These are phyloP conservation scores for Hypanus sabinus DNA, from an alignment of 2,113 vertebrate genomes.

Conservation along the genomic window DNA sequence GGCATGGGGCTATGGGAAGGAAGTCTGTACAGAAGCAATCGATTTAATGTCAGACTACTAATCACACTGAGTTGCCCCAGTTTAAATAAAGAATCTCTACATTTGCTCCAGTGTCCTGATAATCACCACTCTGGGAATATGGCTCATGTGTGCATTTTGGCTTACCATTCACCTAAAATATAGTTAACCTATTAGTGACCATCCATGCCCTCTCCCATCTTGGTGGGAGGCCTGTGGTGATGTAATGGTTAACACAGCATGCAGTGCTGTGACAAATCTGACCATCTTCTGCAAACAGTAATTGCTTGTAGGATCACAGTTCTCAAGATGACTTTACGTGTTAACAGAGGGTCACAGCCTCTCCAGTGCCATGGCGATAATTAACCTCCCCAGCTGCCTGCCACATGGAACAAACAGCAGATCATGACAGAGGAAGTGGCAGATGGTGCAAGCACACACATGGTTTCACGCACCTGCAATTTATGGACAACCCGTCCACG, in stretches of 20 bases:
- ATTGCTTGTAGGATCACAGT: neutral
- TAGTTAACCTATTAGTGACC: neutral
- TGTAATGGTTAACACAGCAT: neutral
- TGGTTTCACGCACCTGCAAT: neutral
- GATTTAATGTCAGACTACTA: neutral
- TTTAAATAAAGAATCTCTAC: neutral
- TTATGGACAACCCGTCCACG: neutral
- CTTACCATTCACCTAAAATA: too few species aligned
- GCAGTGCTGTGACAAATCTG: neutral
- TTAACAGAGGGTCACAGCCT: neutral
- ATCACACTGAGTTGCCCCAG: neutral
- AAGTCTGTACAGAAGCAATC: neutral
- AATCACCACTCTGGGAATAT: neutral
- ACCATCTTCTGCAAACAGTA: neutral
- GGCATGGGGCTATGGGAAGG: neutral
- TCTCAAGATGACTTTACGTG: neutral
- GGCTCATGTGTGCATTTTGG: too few species aligned
- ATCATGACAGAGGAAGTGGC: neutral
- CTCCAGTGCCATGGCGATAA: neutral
- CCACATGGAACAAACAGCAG: neutral
- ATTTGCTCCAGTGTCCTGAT: neutral
- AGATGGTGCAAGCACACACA: neutral
- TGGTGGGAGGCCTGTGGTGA: too few species aligned
- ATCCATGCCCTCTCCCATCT: neutral
- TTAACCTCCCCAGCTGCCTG: neutral